Evolutionary conservation across 2,888 invertebrate genomes (phyloP), one percentile per base, ranked within the genome.

Genomic region (Melieria crassipennis): DNA sequence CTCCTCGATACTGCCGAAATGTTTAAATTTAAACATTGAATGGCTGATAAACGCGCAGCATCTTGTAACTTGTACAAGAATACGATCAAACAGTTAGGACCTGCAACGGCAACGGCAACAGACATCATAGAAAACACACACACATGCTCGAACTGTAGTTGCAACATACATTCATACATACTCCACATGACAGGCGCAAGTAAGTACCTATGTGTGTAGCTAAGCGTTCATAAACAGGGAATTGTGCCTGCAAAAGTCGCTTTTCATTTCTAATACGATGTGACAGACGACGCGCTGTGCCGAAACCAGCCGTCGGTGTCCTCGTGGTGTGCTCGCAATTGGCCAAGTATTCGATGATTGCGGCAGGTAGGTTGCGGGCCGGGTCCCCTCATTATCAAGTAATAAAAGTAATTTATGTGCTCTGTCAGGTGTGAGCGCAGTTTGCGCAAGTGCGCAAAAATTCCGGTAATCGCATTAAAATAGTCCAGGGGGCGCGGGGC

Each of bases 21-120:
- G 47, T 30, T 55, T 64, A 64, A 64, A 64, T 64, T 42, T 55
- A 64, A 64, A 50, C 55, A 64, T 64, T 43, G 43, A 16, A 43
- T 30, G 64, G 52, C 48, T 64, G 50, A 64, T 61, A 61, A 61
- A 47, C 46, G 7, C 47, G 16, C 46, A 30, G 30, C 30, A 30
- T 30, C 30, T 30, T 30, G 30, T 3, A 30, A 30, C 30, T 30
- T 30, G 30, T 30, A 30, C 1, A 30, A 30, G 30, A 30, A 30
- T 30, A 3, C 30, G 30, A 30, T 30, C 30, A 30, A 30, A 30
- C 30, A 30, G 30, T 30, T 30, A 30, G 30, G 30, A 30, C 30
- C 30, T 30, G 30, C 30, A 30, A 30, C 30, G 30, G 30, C 30
- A 30, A 30, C 30, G 30, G 30, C 30, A 16, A 16, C 16, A 16